Percentiles rank a stretch among this genome's conserved stretches.
These are phyloP conservation scores for Psilopsiagon aymara DNA, from an alignment of 2,113 vertebrate genomes.

Conservation along the genomic window DNA sequence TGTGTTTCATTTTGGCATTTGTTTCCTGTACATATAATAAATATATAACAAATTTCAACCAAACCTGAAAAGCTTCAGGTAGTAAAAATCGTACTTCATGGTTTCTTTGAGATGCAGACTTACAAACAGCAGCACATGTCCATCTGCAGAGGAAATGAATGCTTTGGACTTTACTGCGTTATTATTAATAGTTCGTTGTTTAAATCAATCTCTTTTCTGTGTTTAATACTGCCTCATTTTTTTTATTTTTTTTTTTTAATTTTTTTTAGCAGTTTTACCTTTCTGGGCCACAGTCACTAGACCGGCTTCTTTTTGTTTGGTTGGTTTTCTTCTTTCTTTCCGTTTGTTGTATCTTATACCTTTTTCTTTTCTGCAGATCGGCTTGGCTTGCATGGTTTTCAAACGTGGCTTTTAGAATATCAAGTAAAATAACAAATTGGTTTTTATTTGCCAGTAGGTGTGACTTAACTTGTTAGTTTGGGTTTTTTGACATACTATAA, in stretches of 20 bases:
- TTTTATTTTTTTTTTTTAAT: not conserved
- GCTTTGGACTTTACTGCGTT: not conserved
- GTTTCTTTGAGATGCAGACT: not conserved
- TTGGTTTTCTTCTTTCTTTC: not conserved
- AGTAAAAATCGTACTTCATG: not conserved
- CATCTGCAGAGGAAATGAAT: not conserved
- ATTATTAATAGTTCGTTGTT: not conserved
- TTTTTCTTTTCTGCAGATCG: not conserved
- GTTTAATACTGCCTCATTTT: not conserved
- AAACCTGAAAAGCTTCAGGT: not conserved
- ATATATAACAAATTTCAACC: not conserved
- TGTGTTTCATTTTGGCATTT: not conserved
- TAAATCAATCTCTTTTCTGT: not conserved
- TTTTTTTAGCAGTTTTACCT: not conserved
- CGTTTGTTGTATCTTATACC: not conserved
- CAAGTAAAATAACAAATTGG: not conserved
- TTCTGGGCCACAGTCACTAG: not conserved
- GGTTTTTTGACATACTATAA: not conserved
- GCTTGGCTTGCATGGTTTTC: not conserved
- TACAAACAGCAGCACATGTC: not conserved
- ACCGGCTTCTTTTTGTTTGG: not conserved
- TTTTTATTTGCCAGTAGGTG: not conserved
- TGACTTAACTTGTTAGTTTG: not conserved
- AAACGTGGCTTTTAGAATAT: not conserved
- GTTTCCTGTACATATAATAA: not conserved